phyloP scores from a whole-genome alignment of 2,797 vertebrate genomes.

The Mus minutoides region DNA sequence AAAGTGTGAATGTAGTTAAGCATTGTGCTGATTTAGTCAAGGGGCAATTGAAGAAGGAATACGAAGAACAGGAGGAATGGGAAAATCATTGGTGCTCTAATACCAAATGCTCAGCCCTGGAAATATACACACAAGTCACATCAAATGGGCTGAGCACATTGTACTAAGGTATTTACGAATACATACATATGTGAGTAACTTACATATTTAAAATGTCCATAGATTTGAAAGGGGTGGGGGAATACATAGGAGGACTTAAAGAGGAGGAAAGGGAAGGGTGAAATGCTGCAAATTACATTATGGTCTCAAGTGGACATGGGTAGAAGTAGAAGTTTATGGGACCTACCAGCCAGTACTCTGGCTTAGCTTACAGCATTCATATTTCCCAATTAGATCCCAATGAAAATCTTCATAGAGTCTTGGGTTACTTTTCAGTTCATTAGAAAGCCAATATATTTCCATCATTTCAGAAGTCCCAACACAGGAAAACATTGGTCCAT shows the following conservation, averaged over 20 bases:
- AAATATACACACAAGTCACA: not conserved
- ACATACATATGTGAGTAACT: not conserved
- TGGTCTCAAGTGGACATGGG: not conserved
- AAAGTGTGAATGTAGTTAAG: not conserved
- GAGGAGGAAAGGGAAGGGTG: not conserved
- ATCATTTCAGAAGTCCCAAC: not conserved
- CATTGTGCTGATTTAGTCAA: not conserved
- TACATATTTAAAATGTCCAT: not conserved
- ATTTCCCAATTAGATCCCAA: not conserved
- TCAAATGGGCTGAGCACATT: not conserved
- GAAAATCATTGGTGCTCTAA: too few relatives aligned
- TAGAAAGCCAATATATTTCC: not conserved
- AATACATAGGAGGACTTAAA: not conserved
- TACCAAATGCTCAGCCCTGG: not conserved
- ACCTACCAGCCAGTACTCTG: not conserved
- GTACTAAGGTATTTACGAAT: not conserved
- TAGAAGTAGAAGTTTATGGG: not conserved
- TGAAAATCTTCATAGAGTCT: not conserved
- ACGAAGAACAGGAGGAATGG: not conserved
- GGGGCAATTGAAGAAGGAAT: not conserved
- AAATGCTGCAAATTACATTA: not conserved
- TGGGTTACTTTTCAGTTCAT: slow-evolving; percentile 2
- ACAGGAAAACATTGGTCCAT: not conserved
- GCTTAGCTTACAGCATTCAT: not conserved
- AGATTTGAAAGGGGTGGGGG: not conserved